These are phyloP conservation scores for Saguinus midas DNA, from an alignment of 2,113 vertebrate species.

Conservation along the genomic window DNA sequence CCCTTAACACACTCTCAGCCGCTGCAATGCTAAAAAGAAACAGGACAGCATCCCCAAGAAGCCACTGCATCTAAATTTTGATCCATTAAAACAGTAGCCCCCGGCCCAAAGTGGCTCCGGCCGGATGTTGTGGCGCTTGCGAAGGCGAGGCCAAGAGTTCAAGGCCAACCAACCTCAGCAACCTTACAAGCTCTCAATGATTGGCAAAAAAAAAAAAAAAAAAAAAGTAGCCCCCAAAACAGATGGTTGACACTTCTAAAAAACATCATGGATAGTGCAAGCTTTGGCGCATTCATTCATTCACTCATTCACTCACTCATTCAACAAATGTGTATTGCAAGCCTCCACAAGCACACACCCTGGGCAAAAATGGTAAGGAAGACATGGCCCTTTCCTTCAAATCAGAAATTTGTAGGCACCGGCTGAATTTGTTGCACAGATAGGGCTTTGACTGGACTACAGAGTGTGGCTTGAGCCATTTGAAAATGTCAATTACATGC, in stretches of 20 bases:
- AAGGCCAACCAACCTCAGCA: too few species aligned
- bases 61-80: too few species aligned
- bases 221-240: background rate
- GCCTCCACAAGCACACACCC: rapidly evolving
- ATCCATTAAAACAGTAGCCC: background rate
- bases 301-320: background rate
- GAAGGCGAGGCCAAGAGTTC: too few species aligned
- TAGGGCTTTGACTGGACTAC: background rate
- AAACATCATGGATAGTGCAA: background rate
- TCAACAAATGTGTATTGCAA: rapidly evolving
- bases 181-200: too few species aligned
- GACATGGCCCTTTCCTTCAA: background rate
- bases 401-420: background rate
- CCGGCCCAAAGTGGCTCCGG: too few species aligned
- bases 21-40: background rate
- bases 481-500: background rate
- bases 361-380: background rate
- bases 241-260: too few species aligned
- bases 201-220: too few species aligned
- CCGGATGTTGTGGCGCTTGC: too few species aligned
- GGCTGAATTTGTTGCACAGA: too few species aligned
- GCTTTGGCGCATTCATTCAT: background rate
- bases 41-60: rapidly evolving
- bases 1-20: rapidly evolving
- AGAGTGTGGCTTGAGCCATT: too few species aligned